Conservation (phyloP, 2,113 vertebrate species). For the Meleagris gallopavo region DNA sequence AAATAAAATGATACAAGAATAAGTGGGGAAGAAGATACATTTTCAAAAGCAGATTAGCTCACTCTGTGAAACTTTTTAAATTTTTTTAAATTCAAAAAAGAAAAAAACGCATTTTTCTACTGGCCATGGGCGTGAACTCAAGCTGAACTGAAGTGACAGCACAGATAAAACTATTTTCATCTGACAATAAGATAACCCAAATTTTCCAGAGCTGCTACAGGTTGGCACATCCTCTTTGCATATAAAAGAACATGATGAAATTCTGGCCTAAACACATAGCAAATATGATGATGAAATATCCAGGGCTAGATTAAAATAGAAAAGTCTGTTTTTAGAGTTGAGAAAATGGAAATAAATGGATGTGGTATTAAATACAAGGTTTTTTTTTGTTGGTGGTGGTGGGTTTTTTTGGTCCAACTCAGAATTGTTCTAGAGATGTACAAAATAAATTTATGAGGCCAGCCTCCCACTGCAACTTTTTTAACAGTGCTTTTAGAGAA, state of each 20-base stretch:
- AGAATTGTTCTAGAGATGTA: not conserved
- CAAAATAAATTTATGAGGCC: not conserved
- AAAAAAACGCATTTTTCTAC: not conserved
- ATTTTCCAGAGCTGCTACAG: accelerated
- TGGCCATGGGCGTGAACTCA: not conserved
- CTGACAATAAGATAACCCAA: not conserved
- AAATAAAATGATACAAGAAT: not conserved
- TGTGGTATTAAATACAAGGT: accelerated
- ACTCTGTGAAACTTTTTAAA: not conserved
- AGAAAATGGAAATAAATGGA: not conserved
- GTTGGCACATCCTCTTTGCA: not conserved
- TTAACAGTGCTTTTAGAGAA: not conserved
- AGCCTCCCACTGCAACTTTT: not conserved
- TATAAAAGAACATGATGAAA: not conserved
- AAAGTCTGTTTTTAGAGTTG: not conserved
- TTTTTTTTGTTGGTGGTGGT: too few species aligned
- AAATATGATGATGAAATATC: not conserved
- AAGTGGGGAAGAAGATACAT: not conserved
- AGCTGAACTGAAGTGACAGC: not conserved
- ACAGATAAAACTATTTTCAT: not conserved
- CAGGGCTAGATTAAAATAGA: not conserved
- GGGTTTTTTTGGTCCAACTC: not conserved
- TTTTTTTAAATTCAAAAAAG: not conserved
- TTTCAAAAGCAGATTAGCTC: not conserved
- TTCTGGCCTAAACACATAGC: not conserved